Conservation (phyloP, 2,888 invertebrate genomes). For the Plagiodera versicolora region DNA sequence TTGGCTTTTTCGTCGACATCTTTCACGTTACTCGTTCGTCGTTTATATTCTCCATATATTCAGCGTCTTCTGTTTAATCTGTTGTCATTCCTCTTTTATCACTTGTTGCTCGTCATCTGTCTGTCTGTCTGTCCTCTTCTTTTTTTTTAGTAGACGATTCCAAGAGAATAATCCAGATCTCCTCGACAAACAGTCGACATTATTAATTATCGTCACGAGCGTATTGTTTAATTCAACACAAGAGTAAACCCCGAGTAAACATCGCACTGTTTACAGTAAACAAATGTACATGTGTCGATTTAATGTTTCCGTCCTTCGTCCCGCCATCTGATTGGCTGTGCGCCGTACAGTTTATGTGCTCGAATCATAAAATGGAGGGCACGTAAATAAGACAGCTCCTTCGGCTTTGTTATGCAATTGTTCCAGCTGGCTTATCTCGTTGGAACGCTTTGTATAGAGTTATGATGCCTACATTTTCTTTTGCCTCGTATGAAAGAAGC, state of each 20-base stretch:
- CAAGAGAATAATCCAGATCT: neutral
- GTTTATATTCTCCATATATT: no score
- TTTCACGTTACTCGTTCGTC: neutral
- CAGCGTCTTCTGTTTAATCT: no score
- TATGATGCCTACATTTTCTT: no score
- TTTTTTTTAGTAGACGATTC: no score
- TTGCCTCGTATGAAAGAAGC: no score
- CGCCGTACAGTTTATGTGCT: neutral
- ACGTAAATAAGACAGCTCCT: no score
- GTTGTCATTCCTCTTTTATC: no score
- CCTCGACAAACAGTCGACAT: slow-evolving; percentile 12
- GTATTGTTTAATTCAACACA: slow-evolving; percentile 16
- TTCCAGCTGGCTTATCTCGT: no score
- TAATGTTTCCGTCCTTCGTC: neutral
- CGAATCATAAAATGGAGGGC: neutral
- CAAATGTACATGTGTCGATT: slow-evolving; percentile 19
- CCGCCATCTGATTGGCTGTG: neutral
- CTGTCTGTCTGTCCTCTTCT: no score
- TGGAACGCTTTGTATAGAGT: no score
- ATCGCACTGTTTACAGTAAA: slow-evolving; percentile 14
- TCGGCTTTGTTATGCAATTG: no score
- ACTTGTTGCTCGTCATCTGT: no score
- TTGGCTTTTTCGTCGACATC: slow-evolving; percentile 2
- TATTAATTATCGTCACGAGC: slow-evolving; percentile 15
- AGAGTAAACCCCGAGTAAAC: slow-evolving; percentile 16